These are phyloP conservation scores for Pithys albifrons DNA, from an alignment of 2,113 vertebrate genomes.

Conservation along the genomic window DNA sequence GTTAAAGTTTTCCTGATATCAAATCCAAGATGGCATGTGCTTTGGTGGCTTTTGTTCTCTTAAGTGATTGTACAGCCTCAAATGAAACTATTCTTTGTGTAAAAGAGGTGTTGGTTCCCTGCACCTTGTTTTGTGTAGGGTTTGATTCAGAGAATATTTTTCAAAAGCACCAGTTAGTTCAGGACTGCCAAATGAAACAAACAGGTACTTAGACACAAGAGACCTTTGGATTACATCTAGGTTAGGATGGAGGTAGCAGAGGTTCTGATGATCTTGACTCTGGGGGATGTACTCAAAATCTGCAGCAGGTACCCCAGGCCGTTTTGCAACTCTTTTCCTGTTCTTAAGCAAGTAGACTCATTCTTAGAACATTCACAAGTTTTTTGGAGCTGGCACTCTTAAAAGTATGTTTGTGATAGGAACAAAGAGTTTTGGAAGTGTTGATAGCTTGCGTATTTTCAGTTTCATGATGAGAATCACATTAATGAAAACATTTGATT, in stretches of 20 bases:
- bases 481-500: slow-evolving; percentile 56
- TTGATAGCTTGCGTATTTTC: slow-evolving; percentile 37
- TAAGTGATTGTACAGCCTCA: background rate
- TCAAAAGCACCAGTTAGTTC: background rate
- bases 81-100: background rate
- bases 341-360: background rate
- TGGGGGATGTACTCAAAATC: background rate
- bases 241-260: background rate
- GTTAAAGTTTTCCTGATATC: background rate
- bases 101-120: background rate
- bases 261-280: background rate
- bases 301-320: no score
- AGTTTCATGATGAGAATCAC: background rate
- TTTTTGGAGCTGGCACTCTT: background rate
- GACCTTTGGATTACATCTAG: background rate
- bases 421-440: slow-evolving; percentile 38
- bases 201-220: background rate
- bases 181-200: background rate
- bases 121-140: background rate
- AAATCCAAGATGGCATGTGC: background rate
- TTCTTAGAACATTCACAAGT: background rate
- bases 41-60: background rate
- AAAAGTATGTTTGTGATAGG: background rate
- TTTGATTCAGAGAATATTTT: background rate
- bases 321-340: background rate